phyloP scores from a whole-genome alignment of 2,888 invertebrate genomes.

The Pedicia rivosa region DNA sequence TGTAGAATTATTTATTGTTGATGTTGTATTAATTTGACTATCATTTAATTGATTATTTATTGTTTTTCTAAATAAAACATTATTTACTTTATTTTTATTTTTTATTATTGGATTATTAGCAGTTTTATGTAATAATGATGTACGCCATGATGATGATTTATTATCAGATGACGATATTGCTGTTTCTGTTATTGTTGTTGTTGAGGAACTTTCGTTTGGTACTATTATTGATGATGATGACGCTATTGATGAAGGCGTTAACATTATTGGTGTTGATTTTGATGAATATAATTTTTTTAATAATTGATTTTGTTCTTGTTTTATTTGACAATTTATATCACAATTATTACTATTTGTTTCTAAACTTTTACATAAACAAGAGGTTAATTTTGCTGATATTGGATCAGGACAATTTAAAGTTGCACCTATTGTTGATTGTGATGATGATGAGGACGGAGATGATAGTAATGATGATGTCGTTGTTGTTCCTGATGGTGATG shows the following conservation, averaged over 20 bases:
- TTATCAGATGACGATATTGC: too few relatives aligned
- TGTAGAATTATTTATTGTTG: constrained; percentile 13
- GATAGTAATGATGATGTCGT: background rate
- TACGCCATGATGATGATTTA: constrained; percentile 2
- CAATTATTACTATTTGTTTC: constrained; percentile 15
- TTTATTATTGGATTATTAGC: constrained; percentile 26
- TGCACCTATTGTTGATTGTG: background rate
- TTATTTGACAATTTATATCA: constrained; percentile 14
- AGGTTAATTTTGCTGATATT: constrained; percentile 31
- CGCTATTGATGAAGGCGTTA: background rate
- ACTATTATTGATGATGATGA: background rate
- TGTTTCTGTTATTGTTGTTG: too few relatives aligned
- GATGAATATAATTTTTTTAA: constrained; percentile 10
- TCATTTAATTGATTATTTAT: too few relatives aligned
- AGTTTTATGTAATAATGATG: constrained; percentile 23
- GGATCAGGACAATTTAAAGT: constrained; percentile 20
- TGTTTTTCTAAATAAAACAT: constrained; percentile 1
- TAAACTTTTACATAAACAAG: constrained; percentile 29
- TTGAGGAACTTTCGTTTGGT: too few relatives aligned
- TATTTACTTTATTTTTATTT: constrained; percentile 9
- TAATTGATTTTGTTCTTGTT: constrained; percentile 12
- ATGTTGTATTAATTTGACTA: too few relatives aligned
- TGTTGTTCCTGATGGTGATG: constrained; percentile 6
- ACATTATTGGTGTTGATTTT: too few relatives aligned
- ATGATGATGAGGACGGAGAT: constrained; percentile 14